These are phyloP conservation scores for Caenorhabditis elegans DNA, from an alignment of 1,140 invertebrate genomes.

Conservation along the genomic window DNA sequence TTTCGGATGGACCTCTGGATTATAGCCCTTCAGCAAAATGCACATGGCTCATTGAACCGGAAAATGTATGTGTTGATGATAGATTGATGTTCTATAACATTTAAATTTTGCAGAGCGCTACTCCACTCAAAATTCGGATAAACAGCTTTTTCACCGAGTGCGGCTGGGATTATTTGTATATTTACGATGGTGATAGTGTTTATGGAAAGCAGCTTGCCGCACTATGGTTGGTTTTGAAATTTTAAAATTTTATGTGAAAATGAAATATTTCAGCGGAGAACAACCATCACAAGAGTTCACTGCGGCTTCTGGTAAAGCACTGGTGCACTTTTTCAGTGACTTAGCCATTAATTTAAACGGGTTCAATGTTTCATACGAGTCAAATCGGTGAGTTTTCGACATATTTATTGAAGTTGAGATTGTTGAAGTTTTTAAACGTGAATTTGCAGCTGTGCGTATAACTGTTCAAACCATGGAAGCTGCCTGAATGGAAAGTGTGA, in stretches of 20 bases:
- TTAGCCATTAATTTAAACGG: conserved; percentile 62
- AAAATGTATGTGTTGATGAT: not conserved
- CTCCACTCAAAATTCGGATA: conserved; percentile 52
- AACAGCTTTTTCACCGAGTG: conserved; percentile 64
- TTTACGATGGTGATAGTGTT: conserved; percentile 65
- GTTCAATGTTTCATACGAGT: conserved; percentile 62
- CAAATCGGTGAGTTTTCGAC: conserved; percentile 46
- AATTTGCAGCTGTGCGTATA: conserved; percentile 44
- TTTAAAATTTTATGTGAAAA: not conserved
- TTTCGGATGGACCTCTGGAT: conserved; percentile 56
- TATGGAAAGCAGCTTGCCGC: conserved; percentile 59
- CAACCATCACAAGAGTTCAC: conserved; percentile 49
- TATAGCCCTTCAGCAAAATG: conserved; percentile 60
- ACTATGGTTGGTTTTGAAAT: conserved; percentile 53
- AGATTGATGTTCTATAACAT: not conserved
- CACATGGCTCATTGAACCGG: conserved; percentile 62
- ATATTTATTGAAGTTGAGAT: not conserved
- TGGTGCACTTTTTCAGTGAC: conserved; percentile 66
- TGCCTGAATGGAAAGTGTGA: conserved; percentile 42
- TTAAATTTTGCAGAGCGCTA: not conserved
- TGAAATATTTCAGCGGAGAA: conserved; percentile 44
- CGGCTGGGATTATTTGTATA: conserved; percentile 66
- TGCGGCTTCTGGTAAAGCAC: conserved; percentile 55
- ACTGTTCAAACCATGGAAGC: conserved; percentile 57
- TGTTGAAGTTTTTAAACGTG: too few species aligned